Conservation (phyloP, 2,797 vertebrate species). For the Myotis vivesi region DNA sequence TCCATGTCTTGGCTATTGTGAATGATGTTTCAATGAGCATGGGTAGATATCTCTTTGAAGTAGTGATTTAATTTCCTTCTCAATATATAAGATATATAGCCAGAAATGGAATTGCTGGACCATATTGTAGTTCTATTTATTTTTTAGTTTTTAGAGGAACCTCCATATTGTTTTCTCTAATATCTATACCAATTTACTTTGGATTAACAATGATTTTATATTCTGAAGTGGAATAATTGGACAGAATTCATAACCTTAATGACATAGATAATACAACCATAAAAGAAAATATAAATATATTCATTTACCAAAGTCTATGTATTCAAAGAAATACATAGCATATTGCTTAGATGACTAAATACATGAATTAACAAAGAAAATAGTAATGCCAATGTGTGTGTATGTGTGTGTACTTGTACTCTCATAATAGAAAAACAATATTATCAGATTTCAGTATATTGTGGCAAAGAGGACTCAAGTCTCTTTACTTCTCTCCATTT, state of each 20-base stretch:
- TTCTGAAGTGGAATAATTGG: not conserved
- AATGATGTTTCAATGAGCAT: not conserved
- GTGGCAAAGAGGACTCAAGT: not conserved
- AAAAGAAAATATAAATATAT: not conserved
- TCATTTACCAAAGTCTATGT: not conserved
- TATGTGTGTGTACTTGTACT: not conserved
- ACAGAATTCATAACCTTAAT: not conserved
- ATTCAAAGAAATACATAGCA: not conserved
- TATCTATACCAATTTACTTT: not conserved
- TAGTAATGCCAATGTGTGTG: not conserved
- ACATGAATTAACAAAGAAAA: not conserved
- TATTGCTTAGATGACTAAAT: not conserved
- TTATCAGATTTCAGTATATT: not conserved
- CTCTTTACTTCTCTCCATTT: not conserved
- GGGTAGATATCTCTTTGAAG: not conserved
- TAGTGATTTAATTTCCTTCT: not conserved
- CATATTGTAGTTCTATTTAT: not conserved
- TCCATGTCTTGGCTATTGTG: not conserved
- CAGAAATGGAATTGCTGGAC: not conserved
- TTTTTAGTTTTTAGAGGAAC: not conserved
- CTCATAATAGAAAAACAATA: not conserved
- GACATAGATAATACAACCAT: not conserved
- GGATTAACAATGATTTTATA: not conserved
- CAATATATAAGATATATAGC: not conserved
- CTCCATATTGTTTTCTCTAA: not conserved